Base-by-base conservation (phyloP, 2,113 vertebrate genomes). In the Cyanoramphus novaezelandiae region DNA sequence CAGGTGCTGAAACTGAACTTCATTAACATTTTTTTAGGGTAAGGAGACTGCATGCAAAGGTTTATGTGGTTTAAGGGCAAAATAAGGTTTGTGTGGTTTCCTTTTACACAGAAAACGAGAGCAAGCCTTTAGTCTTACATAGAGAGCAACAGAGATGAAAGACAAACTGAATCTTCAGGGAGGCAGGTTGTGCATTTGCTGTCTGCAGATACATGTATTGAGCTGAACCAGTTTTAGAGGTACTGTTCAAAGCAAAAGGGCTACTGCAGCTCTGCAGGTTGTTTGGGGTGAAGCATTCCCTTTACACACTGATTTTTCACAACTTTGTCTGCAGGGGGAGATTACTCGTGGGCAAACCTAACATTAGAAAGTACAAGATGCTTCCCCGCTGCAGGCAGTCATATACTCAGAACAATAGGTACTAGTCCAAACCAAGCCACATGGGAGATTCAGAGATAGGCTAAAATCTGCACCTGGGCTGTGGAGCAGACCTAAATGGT, bases 261-360 rank as follows among this genome's bases (percentile, higher is more conserved):
- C 47, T 78, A 3, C 24, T 15, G 24, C 43, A 84, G 33, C 57
- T 68, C 43, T 89, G 74, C 39, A 55, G 57, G 18, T 75, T 44
- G 21, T 41, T 60, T 55, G 47, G 39, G n/a, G 35, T 39, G 24
- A 62, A 72, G 25, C 33, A 21, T 50, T 71, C 17, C 43, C 24
- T 72, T 91, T 68, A 57, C 33, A 52, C 18, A 1, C 2, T 23
- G 27, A 8, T 47, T 71, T 94, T 49, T 84, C 19, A 39, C n/a
- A 37, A 4, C 72, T 68, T 13, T 0, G 0, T 70, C 55, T 67
- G 37, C 49, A 37, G 2, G 8, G 9, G 10, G 52, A 15, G 24
- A 37, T 82, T 52, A 69, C 28, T 80, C 24, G 0, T 41, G 33
- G 37, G 8, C 21, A 84, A 80, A 46, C 8, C 31, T 24, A n/a